These are phyloP conservation scores for Mustelus asterias DNA, from an alignment of 2,113 vertebrate genomes.

Conservation along the genomic window DNA sequence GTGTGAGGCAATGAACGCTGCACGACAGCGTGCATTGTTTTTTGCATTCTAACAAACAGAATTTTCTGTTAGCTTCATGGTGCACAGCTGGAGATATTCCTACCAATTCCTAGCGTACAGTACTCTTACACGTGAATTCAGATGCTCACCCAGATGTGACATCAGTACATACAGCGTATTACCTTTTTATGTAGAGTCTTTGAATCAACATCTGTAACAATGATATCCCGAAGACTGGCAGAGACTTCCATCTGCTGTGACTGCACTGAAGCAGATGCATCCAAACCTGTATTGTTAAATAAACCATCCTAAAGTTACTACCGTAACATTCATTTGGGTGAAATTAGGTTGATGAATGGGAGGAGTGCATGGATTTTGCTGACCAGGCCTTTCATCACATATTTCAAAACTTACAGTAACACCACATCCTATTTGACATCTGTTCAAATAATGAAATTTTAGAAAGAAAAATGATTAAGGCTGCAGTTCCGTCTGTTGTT, in stretches of 20 bases:
- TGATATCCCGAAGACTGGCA: constrained; percentile 77
- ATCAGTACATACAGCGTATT: constrained; percentile 27
- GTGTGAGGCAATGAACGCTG: neutral
- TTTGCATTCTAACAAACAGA: neutral
- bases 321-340: neutral
- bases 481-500: neutral
- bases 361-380: neutral
- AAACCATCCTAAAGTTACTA: neutral
- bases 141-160: neutral
- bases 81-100: neutral
- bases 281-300: constrained; percentile 63
- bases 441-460: too few species aligned
- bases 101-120: neutral
- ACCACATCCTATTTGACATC: neutral
- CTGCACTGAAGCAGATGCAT: constrained; percentile 74
- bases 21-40: neutral
- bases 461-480: too few species aligned
- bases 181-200: constrained; percentile 84
- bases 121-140: neutral
- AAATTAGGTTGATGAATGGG: neutral
- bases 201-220: constrained; percentile 78
- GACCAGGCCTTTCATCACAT: neutral
- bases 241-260: constrained; percentile 69
- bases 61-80: neutral
- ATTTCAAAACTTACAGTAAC: neutral